Percentiles rank a stretch among this genome's conserved stretches.
Conservation (phyloP, 1,140 invertebrate species). For the Zeugodacus cucurbitae region DNA sequence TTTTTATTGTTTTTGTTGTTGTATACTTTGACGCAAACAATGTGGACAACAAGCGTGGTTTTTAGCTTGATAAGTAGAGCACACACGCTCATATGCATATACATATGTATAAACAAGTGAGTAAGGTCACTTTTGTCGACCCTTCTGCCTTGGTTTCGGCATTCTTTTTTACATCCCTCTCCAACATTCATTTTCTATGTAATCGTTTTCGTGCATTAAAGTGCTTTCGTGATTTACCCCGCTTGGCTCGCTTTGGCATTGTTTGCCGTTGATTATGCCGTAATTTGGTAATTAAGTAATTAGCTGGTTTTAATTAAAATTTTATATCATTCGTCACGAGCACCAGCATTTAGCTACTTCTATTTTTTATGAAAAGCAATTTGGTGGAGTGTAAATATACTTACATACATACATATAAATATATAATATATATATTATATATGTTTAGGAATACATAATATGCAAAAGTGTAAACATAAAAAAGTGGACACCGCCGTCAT, state of each 20-base stretch:
- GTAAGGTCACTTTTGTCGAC: neutral
- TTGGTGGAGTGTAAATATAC: too few relatives aligned
- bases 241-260: neutral
- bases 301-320: conserved; percentile 19
- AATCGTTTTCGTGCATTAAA: neutral
- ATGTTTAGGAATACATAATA: too few relatives aligned
- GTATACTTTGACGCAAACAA: neutral
- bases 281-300: conserved; percentile 32
- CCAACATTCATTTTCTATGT: neutral
- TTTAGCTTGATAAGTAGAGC: neutral
- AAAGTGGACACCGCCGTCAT: too few relatives aligned
- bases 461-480: too few relatives aligned
- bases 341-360: neutral
- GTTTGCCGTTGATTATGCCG: neutral
- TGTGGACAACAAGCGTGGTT: neutral
- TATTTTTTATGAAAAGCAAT: neutral
- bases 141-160: neutral
- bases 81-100: neutral
- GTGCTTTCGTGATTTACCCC: neutral
- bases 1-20: neutral
- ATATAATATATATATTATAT: too few relatives aligned
- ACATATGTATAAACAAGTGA: neutral
- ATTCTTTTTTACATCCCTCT: neutral
- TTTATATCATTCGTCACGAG: neutral
- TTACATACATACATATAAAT: too few relatives aligned